Evolutionary conservation across 2,888 invertebrate species (phyloP), one percentile per base, ranked within the genome.

Genomic region (Lagria hirta): DNA sequence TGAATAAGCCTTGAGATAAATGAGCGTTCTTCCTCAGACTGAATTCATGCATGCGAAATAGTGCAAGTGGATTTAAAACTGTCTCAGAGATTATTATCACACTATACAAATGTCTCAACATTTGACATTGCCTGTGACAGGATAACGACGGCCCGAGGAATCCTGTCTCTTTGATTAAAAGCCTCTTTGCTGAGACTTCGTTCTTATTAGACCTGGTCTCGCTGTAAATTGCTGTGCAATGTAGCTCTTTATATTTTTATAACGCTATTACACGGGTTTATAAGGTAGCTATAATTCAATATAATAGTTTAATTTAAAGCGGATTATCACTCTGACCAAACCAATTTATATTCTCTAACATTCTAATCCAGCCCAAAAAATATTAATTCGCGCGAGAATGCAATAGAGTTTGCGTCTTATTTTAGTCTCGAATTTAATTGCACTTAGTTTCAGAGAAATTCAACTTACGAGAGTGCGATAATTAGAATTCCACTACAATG

Each of bases 111-210:
- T 62, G 62, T 52, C 46, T 22, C 38, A 43, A 52, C 61, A 63
- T 63, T 62, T 62, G 60, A 61, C 60, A 63, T 57, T 51, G 54
- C 43, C 51, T 51, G 48, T 54, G 55, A 55, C 55, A 58, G 51
- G 44, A 49, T 51, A 49, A 47, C 51, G 46, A 49, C 40, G 48
- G 43, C 41, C 47, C 51, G 32, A 49, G 51, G 35, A 49, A 47
- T 33, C 51, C 41, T 57, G 60, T 57, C 58, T 55, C 48, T 57
- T 61, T 64, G 64, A 64, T 64, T 60, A 60, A 64, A 61, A 54
- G 58, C 54, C 50, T 48, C 42, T 12, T 36, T 47, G 46, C 49
- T 49, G 38, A 43, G 43, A 43, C 47, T 36, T 40, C 48, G 42
- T 50, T 52, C 49, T 54, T 51, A 49, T 54, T 54, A 49, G 43